Evolutionary conservation across 2,888 invertebrate genomes (phyloP).

Genomic region (Acanthococcus lagerstroemiae): DNA sequence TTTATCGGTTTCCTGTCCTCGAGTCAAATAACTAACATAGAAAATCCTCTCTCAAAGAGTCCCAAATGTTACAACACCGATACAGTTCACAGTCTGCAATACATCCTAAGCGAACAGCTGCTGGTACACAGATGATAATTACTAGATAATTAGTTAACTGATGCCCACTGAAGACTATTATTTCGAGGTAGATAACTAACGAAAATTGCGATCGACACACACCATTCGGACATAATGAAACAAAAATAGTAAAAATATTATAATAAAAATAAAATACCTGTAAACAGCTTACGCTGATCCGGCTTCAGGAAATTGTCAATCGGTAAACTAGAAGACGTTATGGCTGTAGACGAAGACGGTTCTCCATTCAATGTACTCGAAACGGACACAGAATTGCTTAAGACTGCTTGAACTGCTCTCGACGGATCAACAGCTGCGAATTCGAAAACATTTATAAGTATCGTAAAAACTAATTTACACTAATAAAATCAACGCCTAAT

Average conservation of each 20-base stretch:
- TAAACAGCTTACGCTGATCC: constrained; percentile 27
- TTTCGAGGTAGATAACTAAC: background rate
- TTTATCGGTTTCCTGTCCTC: too few species aligned
- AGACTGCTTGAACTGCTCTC: constrained; percentile 27
- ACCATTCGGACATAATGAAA: too few species aligned
- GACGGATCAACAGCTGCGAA: constrained; percentile 18
- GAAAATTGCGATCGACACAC: background rate
- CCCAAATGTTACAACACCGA: too few species aligned
- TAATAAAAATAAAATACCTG: constrained; percentile 20
- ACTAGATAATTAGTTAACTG: too few species aligned
- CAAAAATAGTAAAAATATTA: too few species aligned
- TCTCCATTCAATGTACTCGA: constrained; percentile 23
- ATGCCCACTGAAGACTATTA: background rate
- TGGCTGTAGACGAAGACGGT: constrained; percentile 20
- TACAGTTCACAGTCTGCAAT: too few species aligned
- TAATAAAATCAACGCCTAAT: too few species aligned
- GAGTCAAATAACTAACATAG: too few species aligned
- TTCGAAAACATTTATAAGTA: background rate
- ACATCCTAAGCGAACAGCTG: too few species aligned
- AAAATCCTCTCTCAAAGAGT: too few species aligned
- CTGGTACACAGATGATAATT: too few species aligned
- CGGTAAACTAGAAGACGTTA: constrained; percentile 28
- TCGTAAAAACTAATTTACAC: too few species aligned
- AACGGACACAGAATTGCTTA: constrained; percentile 23
- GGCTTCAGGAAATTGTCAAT: constrained; percentile 28